A percentile compares a stretch with the other conserved stretches of the same genome.
phyloP scores from a whole-genome alignment of 2,888 invertebrate genomes.

The Lampropteryx suffumata region DNA sequence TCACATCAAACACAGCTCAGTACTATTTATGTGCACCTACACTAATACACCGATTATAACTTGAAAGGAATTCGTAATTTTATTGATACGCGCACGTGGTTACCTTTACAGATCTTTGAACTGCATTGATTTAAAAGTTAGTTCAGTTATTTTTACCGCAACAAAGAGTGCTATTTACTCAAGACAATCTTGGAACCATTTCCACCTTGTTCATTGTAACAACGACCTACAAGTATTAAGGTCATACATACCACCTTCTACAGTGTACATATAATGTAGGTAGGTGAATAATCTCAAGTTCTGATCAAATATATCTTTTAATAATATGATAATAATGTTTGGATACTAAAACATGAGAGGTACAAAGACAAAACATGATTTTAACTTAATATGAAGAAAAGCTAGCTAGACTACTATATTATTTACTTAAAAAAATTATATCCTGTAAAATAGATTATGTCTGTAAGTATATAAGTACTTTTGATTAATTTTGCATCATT shows the following conservation, averaged over 20 bases:
- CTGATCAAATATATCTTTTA: conserved; percentile 29
- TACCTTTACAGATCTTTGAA: conserved; percentile 24
- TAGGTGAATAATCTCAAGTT: conserved; percentile 25
- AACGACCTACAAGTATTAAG: conserved; percentile 19
- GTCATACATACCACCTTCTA: conserved; percentile 20
- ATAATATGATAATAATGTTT: conserved; percentile 28
- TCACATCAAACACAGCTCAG: conserved; percentile 33
- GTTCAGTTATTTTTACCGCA: neutral
- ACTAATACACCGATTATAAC: conserved; percentile 35
- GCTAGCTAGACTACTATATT: no score
- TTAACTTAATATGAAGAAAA: no score
- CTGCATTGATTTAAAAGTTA: conserved; percentile 7
- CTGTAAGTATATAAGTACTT: no score
- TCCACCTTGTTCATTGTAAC: conserved; percentile 12
- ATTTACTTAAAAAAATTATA: no score
- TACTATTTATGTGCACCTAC: conserved; percentile 34
- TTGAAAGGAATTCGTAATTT: conserved; percentile 39
- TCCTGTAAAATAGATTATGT: no score
- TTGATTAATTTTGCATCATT: no score
- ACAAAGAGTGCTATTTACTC: conserved; percentile 3
- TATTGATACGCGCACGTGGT: conserved; percentile 36
- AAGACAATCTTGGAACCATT: conserved; percentile 3
- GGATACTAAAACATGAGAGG: conserved; percentile 9
- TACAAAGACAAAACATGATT: no score
- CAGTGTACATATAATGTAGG: conserved; percentile 5